Base-by-base conservation (phyloP, 2,888 invertebrate species). In the Fissipunctia ypsillon region DNA sequence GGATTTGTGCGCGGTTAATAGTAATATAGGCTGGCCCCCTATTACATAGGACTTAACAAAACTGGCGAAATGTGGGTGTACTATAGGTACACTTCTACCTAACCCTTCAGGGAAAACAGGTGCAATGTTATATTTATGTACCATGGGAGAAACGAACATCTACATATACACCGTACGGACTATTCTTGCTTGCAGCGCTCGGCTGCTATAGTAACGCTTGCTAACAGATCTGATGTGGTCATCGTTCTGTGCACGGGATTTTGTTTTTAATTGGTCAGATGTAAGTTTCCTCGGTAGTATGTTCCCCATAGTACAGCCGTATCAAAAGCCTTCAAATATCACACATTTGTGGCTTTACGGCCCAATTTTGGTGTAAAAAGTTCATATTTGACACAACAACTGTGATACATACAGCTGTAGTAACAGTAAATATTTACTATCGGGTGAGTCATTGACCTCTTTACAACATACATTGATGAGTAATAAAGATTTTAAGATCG, bases 371-470 rank as follows among this genome's bases (percentile, higher is more conserved):
- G 2, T 56, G 28, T n/a, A 1, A 50, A 69, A 61, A 41, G 43
- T 56, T 66, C 50, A 79, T 66, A 66, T 79, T 73, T 73, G 66
- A 79, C 79, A 78, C 54, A 66, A n/a, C 66, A 43, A 50, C 25
- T 57, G 41, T 48, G 72, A 54, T 71, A 71, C 45, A 71, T 59
- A 72, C 78, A 78, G 78, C 72, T 65, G 64, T 72, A 54, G 41
- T 60, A 65, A 65, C 78, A 60, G 73, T 77, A 73, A 73, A 78
- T 67, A 67, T 78, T 79, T 73, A 73, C 73, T 67, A 67, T 10
- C 12, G 28, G 22, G 45, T 75, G 81, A 81, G 69, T 83, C 79
- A 83, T 75, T 81, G 81, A 76, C 79, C 81, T 83, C 71, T 83
- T 83, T 81, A 75, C 48, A 45, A 56, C 83, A 65, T 60, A 80